Base-by-base conservation (phyloP, 2,113 vertebrate species). In the Pelobates fuscus region DNA sequence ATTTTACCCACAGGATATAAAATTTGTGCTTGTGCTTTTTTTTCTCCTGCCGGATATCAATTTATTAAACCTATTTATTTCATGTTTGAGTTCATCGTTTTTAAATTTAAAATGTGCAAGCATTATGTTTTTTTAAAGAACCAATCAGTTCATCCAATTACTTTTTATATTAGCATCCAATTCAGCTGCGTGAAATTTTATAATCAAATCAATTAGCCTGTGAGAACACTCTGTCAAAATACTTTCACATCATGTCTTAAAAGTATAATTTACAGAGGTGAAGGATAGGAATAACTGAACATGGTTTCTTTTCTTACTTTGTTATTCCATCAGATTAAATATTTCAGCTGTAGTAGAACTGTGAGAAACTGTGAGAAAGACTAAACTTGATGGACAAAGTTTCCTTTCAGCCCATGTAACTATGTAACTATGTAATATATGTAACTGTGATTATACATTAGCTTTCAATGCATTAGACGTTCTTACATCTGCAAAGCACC, bases 91-190 rank as follows among this genome's bases (percentile, higher is more conserved):
- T 57, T 57, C n/a, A 49, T 1, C 44, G 23, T 57, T 57, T 57
- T 57, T 57, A 57, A 57, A 57, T 57, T 1, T 21, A 57, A 23
- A 12, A 2, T 23, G 21, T 4, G 17, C 3, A 49, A 23, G 54
- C 54, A 57, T 23, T 52, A 52, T 52, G n/a, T 18, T 57, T 23
- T 54, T 57, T 21, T 57, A 57, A 57, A 57, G n/a, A 57, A 57
- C 23, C 14, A 57, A 21, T 57, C n/a, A 23, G 23, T 23, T 57
- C 54, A 57, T 57, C 20, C 23, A 57, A 21, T 57, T 57, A 57
- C n/a, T 57, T 57, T 49, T 57, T 57, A 57, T 20, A 57, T 20
- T 57, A 57, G n/a, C 54, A 57, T 57, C 54, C n/a, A 23, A 57
- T 57, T 57, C 23, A 57, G 54, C 54, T 23, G 54, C 18, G 21